Base-by-base conservation (phyloP, 2,888 invertebrate genomes). In the Yponomeuta cagnagella region DNA sequence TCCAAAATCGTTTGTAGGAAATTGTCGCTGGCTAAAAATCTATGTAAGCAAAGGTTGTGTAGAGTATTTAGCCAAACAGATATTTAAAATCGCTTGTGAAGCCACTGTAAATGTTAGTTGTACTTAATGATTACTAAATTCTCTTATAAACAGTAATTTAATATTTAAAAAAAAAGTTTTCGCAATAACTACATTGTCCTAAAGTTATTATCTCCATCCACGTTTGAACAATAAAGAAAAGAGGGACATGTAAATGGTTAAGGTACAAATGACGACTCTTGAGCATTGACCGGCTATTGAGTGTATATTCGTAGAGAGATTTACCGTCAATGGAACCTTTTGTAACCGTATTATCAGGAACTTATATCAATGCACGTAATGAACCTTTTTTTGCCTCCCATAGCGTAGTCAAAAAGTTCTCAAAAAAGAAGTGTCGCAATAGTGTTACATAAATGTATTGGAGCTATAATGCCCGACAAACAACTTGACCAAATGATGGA, bases 121-220 rank as follows among this genome's bases (percentile, higher is more conserved):
- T 70, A 70, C 70, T 63, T 70, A 70, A 70, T 58, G 31, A 15
- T 52, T 48, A 69, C 68, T 23, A 23, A 48, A 52, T 31, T 70
- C 12, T 63, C 37, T 63, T 43, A 23, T 70, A 70, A 58, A 52
- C 52, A 48, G 9, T n/a, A 37, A 67, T 82, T 81, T 76, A 76
- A 77, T 74, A 75, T 75, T 75, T 77, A 80, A 81, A 82, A 74
- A 78, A 5, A 77, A 75, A 52, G 8, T 31, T 70, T 63, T 63
- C 70, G 70, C 63, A 70, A 70, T 73, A 78, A 81, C 33, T 15
- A 43, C 30, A 69, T 76, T 89, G 90, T 89, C 90, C 90, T 88
- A 79, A 81, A 85, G 78, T 84, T 83, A 85, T 84, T 87, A 86
- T 89, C 79, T 92, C 91, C 91, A 91, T 92, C 91, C 91, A 90